Percentiles rank a stretch among this genome's conserved stretches.
Evolutionary conservation across 2,888 invertebrate species (phyloP).

Genomic region (Habrosyne pyritoides): DNA sequence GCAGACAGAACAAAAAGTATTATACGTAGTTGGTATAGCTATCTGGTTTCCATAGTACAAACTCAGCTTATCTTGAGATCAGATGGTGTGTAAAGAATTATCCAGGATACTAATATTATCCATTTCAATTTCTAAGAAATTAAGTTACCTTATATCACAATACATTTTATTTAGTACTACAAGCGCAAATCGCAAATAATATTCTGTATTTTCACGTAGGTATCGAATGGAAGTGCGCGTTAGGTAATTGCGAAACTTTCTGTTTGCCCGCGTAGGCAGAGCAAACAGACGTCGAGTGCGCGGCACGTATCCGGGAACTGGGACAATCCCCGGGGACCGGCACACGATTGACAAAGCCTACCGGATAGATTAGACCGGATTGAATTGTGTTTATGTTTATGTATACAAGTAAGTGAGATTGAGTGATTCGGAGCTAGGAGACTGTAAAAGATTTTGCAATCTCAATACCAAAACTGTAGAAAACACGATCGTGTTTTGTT

Average conservation of each 20-base stretch:
- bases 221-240: not conserved
- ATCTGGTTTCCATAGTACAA: no score
- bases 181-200: not conserved
- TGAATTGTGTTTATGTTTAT: not conserved
- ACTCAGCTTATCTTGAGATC: no score
- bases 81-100: no score
- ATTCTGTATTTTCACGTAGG: not conserved
- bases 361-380: not conserved
- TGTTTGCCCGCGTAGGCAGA: conserved; percentile 4
- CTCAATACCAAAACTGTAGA: no score
- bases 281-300: not conserved
- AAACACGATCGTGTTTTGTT: no score
- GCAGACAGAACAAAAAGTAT: no score
- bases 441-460: no score
- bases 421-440: not conserved
- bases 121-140: no score
- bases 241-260: conserved; percentile 6
- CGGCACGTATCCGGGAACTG: not conserved
- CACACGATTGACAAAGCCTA: not conserved
- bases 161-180: not conserved
- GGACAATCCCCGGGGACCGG: not conserved
- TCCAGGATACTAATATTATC: no score
- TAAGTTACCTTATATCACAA: no score
- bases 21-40: no score
- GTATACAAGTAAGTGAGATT: not conserved